Percentiles rank a stretch among this genome's conserved stretches.
phyloP scores from a whole-genome alignment of 1,140 invertebrate species.

The Anastatus disparis region DNA sequence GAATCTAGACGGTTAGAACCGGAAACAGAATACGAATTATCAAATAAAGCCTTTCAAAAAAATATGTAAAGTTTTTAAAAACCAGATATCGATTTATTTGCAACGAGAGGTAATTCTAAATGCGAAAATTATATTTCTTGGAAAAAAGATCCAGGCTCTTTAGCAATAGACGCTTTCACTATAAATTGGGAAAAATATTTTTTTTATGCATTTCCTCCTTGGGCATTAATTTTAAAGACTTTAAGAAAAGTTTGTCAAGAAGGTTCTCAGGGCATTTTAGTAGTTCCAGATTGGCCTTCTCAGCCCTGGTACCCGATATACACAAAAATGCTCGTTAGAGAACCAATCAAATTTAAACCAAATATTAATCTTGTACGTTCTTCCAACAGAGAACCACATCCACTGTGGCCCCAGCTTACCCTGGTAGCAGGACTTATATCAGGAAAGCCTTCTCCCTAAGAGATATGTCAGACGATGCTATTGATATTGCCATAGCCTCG shows the following conservation, averaged over 20 bases:
- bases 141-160: constrained; percentile 35
- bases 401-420: neutral
- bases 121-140: constrained; percentile 32
- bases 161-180: constrained; percentile 41
- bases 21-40: constrained; percentile 33
- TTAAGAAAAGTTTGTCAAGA: constrained; percentile 46
- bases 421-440: constrained; percentile 32
- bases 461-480: neutral
- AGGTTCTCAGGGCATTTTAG: constrained; percentile 43
- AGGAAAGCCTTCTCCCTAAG: neutral
- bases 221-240: constrained; percentile 40
- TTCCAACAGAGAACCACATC: constrained; percentile 43
- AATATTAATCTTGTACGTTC: constrained; percentile 39
- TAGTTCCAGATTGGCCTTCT: no score
- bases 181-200: constrained; percentile 34
- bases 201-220: constrained; percentile 52
- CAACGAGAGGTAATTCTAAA: constrained; percentile 30
- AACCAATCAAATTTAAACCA: constrained; percentile 44
- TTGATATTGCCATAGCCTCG: constrained; percentile 8
- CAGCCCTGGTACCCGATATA: constrained; percentile 50
- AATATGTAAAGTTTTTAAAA: constrained; percentile 13
- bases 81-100: constrained; percentile 40
- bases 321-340: constrained; percentile 29
- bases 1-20: constrained; percentile 33
- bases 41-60: constrained; percentile 12